Evolutionary conservation across 2,888 invertebrate species (phyloP).

Genomic region (Conops quadrifasciatus): DNA sequence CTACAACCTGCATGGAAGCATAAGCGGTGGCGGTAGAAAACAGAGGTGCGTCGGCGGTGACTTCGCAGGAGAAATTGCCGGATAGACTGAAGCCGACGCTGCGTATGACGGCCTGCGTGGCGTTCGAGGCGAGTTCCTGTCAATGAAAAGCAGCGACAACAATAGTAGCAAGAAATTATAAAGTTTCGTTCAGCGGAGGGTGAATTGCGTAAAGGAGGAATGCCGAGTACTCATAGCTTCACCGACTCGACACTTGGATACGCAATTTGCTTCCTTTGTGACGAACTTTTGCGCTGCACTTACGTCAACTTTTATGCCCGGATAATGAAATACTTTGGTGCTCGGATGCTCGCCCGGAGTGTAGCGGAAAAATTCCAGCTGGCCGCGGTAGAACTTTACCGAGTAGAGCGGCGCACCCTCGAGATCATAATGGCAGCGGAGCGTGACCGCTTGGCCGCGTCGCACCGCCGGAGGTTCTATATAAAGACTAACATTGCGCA

Average conservation of each 20-base stretch:
- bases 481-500: constrained; percentile 66
- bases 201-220: not conserved
- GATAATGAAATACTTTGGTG: constrained; percentile 73
- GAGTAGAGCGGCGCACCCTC: constrained; percentile 75
- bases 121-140: constrained; percentile 75
- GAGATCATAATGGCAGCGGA: constrained; percentile 72
- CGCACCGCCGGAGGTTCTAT: constrained; percentile 72
- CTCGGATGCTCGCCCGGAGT: constrained; percentile 73
- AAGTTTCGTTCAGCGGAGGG: constrained; percentile 28
- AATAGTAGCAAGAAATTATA: constrained; percentile 24
- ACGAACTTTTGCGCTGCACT: constrained; percentile 66
- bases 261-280: constrained; percentile 40
- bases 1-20: constrained; percentile 75
- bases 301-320: constrained; percentile 75
- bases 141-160: not conserved
- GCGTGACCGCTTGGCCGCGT: constrained; percentile 69
- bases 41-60: constrained; percentile 74
- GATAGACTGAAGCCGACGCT: constrained; percentile 74
- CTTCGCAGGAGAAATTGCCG: constrained; percentile 78
- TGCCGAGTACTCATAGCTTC: not conserved
- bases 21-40: constrained; percentile 73
- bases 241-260: constrained; percentile 5
- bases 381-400: constrained; percentile 76
- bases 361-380: constrained; percentile 75
- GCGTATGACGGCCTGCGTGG: constrained; percentile 74